Conservation (phyloP, 2,797 vertebrate species). For the Trachops cirrhosus region DNA sequence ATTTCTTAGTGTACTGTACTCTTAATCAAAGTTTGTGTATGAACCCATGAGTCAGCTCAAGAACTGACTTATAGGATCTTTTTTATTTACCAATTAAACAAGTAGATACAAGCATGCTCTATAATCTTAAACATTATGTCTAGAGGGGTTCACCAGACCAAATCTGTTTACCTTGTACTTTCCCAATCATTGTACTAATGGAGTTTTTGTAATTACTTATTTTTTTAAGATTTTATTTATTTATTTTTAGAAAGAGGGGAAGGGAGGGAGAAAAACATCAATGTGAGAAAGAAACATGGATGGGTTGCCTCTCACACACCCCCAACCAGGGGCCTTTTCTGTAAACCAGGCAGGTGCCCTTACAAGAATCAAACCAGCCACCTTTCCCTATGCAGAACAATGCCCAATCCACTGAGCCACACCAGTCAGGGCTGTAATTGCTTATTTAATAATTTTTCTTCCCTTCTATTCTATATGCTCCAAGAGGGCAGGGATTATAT, state of each 20-base stretch:
- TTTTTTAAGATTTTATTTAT: not conserved
- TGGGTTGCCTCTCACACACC: not conserved
- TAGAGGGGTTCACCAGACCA: not conserved
- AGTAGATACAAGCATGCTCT: not conserved
- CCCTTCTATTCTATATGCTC: not conserved
- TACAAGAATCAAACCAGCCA: not conserved
- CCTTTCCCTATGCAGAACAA: not conserved
- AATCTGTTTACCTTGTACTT: not conserved
- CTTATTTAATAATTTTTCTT: not conserved
- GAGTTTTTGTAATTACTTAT: not conserved
- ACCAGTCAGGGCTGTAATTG: too few species aligned
- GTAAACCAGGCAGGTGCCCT: not conserved
- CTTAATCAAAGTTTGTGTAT: not conserved
- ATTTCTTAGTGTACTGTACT: not conserved
- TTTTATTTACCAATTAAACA: conserved; percentile 22
- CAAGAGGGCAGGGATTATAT: not conserved
- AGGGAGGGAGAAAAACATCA: not conserved
- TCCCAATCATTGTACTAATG: not conserved
- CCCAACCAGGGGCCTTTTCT: not conserved
- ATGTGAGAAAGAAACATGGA: not conserved
- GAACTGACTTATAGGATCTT: not conserved
- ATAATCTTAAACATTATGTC: not conserved
- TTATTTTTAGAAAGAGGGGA: not conserved
- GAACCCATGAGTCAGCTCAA: not conserved
- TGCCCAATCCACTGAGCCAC: not conserved